phyloP scores from a whole-genome alignment of 2,113 vertebrate genomes.

The Dicerorhinus sumatrensis region DNA sequence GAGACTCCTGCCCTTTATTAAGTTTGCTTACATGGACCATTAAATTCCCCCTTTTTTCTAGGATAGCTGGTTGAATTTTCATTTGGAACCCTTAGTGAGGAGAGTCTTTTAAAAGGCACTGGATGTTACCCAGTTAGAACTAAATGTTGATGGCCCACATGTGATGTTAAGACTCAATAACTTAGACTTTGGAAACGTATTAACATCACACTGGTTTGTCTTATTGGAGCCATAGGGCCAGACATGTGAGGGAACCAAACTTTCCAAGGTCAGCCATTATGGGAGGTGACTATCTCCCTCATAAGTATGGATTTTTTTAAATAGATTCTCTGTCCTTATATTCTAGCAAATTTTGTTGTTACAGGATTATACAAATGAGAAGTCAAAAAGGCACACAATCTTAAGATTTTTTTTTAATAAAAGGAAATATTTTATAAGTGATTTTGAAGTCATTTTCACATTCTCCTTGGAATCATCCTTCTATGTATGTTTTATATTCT shows the following conservation, averaged over 20 bases:
- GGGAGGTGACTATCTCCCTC: neutral
- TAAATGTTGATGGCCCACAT: neutral
- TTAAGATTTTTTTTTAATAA: neutral
- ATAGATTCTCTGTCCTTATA: constrained; percentile 28
- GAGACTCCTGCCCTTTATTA: neutral
- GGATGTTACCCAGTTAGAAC: neutral
- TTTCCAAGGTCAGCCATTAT: neutral
- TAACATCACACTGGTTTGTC: neutral
- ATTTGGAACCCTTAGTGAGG: neutral
- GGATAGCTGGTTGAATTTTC: constrained; percentile 25
- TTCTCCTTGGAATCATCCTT: neutral
- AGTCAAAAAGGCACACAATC: neutral
- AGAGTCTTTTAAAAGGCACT: neutral
- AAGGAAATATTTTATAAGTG: neutral
- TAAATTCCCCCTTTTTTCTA: neutral
- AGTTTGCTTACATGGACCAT: neutral
- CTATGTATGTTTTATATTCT: constrained; percentile 21
- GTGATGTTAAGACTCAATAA: neutral
- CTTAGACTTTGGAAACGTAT: neutral
- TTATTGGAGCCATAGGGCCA: neutral
- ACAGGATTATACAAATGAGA: neutral
- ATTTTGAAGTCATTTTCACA: neutral
- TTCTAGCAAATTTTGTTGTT: constrained; percentile 48
- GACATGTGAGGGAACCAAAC: neutral
- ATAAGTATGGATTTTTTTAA: neutral